phyloP scores from a whole-genome alignment of 2,113 vertebrate genomes.

The Myxocyprinus asiaticus region DNA sequence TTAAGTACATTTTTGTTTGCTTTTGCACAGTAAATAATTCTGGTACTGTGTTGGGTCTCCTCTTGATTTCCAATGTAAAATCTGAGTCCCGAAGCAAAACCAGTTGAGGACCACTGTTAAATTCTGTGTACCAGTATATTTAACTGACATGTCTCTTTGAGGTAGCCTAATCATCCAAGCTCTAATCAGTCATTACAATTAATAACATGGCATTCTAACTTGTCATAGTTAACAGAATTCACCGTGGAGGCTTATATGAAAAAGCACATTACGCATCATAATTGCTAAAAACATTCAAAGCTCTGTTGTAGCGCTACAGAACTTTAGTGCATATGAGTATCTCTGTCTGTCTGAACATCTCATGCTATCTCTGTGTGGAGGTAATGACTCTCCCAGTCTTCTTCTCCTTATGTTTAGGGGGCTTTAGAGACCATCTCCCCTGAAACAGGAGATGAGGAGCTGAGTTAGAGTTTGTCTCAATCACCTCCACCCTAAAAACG shows the following conservation, averaged over 20 bases:
- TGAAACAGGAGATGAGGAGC: slow-evolving; percentile 81
- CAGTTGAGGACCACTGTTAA: too few species aligned
- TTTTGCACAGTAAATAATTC: too few species aligned
- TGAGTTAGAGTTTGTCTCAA: slow-evolving; percentile 69
- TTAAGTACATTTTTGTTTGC: too few species aligned
- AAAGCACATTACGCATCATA: slow-evolving; percentile 1
- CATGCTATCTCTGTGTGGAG: slow-evolving; percentile 48
- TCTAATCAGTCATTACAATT: not conserved
- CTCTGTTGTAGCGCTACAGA: slow-evolving; percentile 21
- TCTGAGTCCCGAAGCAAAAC: too few species aligned
- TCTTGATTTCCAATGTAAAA: too few species aligned
- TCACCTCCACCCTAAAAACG: slow-evolving; percentile 44
- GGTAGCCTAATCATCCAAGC: not conserved
- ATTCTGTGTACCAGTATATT: too few species aligned
- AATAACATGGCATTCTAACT: not conserved
- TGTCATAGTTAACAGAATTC: not conserved
- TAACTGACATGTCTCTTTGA: not conserved
- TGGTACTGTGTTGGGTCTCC: too few species aligned
- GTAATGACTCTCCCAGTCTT: slow-evolving; percentile 60
- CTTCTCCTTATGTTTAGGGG: slow-evolving; percentile 77
- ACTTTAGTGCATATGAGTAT: slow-evolving; percentile 2
- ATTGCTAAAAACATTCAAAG: not conserved
- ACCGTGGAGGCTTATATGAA: not conserved
- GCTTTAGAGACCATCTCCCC: slow-evolving; percentile 69
- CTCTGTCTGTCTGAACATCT: not conserved